These are phyloP conservation scores for Tetheella fluctuosa DNA, from an alignment of 2,888 invertebrate species.

Conservation along the genomic window DNA sequence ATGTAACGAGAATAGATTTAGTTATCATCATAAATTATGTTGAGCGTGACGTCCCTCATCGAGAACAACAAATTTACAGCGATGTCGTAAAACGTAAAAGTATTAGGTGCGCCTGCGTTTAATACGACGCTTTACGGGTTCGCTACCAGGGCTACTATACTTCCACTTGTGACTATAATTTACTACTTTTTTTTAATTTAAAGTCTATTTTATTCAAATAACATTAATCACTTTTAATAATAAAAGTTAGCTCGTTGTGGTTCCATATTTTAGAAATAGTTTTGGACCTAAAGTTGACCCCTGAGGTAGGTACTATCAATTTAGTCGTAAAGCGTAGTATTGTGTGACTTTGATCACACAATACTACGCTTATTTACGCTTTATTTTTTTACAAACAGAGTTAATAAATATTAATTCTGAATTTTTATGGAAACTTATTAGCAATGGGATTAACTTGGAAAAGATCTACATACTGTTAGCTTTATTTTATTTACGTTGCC, in stretches of 20 bases:
- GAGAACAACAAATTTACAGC: conserved; percentile 70
- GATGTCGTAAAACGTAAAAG: conserved; percentile 78
- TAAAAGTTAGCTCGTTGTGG: conserved; percentile 11
- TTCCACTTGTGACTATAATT: conserved; percentile 56
- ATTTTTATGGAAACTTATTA: too few species aligned
- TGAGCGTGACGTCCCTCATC: conserved; percentile 59
- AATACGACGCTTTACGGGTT: conserved; percentile 65
- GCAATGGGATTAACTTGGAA: too few species aligned
- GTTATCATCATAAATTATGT: conserved; percentile 60
- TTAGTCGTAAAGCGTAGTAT: background rate
- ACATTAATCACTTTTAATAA: conserved; percentile 18
- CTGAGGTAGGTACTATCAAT: background rate
- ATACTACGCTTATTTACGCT: too few species aligned
- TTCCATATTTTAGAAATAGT: background rate
- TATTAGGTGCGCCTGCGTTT: conserved; percentile 69
- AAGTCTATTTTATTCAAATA: conserved; percentile 27
- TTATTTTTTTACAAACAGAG: too few species aligned
- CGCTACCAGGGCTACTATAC: conserved; percentile 59
- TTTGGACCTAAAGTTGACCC: background rate
- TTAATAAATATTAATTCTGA: too few species aligned
- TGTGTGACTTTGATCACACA: too few species aligned
- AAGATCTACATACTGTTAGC: too few species aligned
- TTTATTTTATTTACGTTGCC: too few species aligned
- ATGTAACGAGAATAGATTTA: conserved; percentile 55
- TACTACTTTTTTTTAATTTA: conserved; percentile 34